Percentiles rank a stretch among this genome's conserved stretches.
These are phyloP conservation scores for Acanthosepion pharaonis DNA, from an alignment of 2,888 invertebrate genomes.

Conservation along the genomic window DNA sequence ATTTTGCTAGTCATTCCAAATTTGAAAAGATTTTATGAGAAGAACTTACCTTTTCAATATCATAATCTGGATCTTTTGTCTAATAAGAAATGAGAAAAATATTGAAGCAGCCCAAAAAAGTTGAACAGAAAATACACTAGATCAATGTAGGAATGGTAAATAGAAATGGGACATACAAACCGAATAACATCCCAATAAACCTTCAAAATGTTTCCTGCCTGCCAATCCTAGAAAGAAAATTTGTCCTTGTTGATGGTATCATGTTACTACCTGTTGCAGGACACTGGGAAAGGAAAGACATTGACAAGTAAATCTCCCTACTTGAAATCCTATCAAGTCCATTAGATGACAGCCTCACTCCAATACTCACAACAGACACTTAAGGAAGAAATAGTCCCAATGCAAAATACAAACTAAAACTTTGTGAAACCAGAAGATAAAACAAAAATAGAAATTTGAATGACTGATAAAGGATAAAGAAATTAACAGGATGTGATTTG, in stretches of 20 bases:
- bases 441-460: too few species aligned
- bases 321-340: too few species aligned
- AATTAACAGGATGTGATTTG: too few species aligned
- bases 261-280: not conserved
- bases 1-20: not conserved
- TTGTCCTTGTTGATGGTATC: not conserved
- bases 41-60: not conserved
- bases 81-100: not conserved
- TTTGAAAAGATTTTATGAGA: not conserved
- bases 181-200: not conserved
- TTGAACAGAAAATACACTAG: not conserved
- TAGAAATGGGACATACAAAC: not conserved
- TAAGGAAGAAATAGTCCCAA: too few species aligned
- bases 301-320: too few species aligned
- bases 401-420: too few species aligned
- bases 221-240: not conserved
- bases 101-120: not conserved
- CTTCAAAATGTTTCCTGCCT: not conserved
- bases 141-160: not conserved
- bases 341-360: too few species aligned
- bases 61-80: not conserved
- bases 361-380: too few species aligned
- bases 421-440: too few species aligned
- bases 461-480: too few species aligned
- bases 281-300: too few species aligned